A percentile compares a stretch with the other conserved stretches of the same genome.
Conservation (phyloP, 2,888 invertebrate species). For the Heliconius sara region DNA sequence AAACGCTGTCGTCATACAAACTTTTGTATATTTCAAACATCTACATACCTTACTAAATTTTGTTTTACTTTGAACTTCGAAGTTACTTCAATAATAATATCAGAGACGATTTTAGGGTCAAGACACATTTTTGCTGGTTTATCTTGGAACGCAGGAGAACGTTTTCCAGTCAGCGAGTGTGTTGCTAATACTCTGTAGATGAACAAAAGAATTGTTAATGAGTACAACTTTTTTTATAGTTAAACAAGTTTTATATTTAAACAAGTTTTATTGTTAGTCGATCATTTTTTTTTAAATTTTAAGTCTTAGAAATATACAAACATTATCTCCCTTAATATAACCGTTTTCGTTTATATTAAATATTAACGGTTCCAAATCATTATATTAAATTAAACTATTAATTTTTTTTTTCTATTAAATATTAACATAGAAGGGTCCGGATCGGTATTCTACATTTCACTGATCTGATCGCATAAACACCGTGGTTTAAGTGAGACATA, state of each 20-base stretch:
- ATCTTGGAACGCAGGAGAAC: constrained; percentile 81
- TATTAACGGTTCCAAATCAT: too few relatives aligned
- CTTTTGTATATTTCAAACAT: neutral
- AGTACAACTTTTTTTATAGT: neutral
- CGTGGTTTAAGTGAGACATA: too few relatives aligned
- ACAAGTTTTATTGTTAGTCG: too few relatives aligned
- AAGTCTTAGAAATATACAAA: too few relatives aligned
- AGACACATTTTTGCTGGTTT: constrained; percentile 79
- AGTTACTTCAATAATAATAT: constrained; percentile 83
- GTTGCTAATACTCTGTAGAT: constrained; percentile 80
- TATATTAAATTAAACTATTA: too few relatives aligned
- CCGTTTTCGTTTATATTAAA: too few relatives aligned
- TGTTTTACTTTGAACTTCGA: constrained; percentile 76
- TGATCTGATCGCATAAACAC: too few relatives aligned
- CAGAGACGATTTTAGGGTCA: constrained; percentile 81
- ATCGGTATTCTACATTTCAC: too few relatives aligned
- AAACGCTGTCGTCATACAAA: neutral
- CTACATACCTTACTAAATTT: constrained; percentile 77
- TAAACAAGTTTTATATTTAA: constrained; percentile 40
- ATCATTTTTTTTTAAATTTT: too few relatives aligned
- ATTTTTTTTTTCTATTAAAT: too few relatives aligned
- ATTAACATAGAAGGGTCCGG: too few relatives aligned
- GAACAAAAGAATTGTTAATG: neutral
- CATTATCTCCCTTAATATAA: too few relatives aligned
- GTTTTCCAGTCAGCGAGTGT: constrained; percentile 85